Evolutionary conservation across 2,797 vertebrate species (phyloP), one percentile per base, ranked within the genome.

Genomic region (Rhadinocentrus ornatus): DNA sequence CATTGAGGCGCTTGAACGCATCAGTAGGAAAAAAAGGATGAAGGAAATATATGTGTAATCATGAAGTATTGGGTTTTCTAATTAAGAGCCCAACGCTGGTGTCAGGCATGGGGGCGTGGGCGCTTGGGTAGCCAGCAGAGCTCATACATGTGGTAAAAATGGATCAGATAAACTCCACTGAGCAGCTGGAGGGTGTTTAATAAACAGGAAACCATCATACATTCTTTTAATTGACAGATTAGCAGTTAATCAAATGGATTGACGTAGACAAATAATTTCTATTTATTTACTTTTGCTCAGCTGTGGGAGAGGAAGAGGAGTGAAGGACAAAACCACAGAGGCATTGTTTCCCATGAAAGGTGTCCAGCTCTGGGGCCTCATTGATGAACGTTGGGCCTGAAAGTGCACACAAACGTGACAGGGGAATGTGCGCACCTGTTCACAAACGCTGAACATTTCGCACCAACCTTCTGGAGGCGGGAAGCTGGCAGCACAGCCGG

Each of bases 21-120:
- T 93, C 91, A 91, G 90, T 82, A 31, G 89, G 91, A 82, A 86
- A 78, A 78, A 80, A 62, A 79, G 76, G 75, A 88, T 85, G 85
- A 90, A 94, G 91, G 90, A 95, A 95, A 94, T 93, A 95, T 95
- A 93, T 90, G 92, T 94, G 93, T 93, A 96, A 97, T 97, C 91
- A 96, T 96, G 95, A 96, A 92, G 90, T 90, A 95, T 95, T 96
- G 93, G 93, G 82, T 96, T 95, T 95, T 93, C 93, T 96, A 96
- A 97, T 96, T 96, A 96, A 96, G 95, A 96, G 95, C 95, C 95
- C 95, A 95, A 94, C 95, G 94, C 93, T 92, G 79, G 93, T 95
- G 94, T 95, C 95, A 95, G 94, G 89, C 92, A 24, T 24, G n/a
- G 22, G 12, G 48, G 91, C 88, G 88, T 81, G 90, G 94, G 93